Percentiles rank a stretch among this genome's conserved stretches.
phyloP scores from a whole-genome alignment of 2,113 vertebrate genomes.

The Crotophaga sulcirostris region DNA sequence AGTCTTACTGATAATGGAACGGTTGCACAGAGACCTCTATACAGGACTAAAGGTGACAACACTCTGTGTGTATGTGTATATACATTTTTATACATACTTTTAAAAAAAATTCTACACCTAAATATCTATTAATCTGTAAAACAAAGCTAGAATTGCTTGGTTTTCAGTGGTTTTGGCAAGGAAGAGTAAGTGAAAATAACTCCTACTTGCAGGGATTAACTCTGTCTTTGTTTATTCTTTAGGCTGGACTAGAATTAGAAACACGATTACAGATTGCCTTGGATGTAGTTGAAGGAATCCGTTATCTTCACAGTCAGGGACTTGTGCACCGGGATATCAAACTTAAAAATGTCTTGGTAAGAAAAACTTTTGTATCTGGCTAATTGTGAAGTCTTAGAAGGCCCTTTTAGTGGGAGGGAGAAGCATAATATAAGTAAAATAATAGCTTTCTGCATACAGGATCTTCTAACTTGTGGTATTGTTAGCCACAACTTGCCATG shows the following conservation, averaged over 20 bases:
- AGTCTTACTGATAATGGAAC: slow-evolving; percentile 95
- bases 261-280: slow-evolving; percentile 91
- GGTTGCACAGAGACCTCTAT: slow-evolving; percentile 94
- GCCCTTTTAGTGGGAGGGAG: neutral
- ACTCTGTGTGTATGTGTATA: rapidly evolving
- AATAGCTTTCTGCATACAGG: neutral
- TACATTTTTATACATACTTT: no score
- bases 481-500: neutral
- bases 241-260: slow-evolving; percentile 87
- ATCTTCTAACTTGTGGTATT: neutral
- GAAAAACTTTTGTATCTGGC: neutral
- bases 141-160: neutral
- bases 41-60: slow-evolving; percentile 89
- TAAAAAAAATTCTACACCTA: neutral
- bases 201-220: neutral
- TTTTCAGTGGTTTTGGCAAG: neutral
- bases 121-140: neutral
- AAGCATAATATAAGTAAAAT: rapidly evolving
- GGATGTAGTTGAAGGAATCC: slow-evolving; percentile 96
- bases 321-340: slow-evolving; percentile 97
- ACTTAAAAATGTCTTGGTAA: slow-evolving; percentile 97
- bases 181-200: neutral
- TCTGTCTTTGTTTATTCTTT: neutral
- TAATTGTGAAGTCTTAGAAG: neutral
- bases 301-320: slow-evolving; percentile 94